Base-by-base conservation (phyloP, 2,113 vertebrate genomes). In the Grallaria varia region DNA sequence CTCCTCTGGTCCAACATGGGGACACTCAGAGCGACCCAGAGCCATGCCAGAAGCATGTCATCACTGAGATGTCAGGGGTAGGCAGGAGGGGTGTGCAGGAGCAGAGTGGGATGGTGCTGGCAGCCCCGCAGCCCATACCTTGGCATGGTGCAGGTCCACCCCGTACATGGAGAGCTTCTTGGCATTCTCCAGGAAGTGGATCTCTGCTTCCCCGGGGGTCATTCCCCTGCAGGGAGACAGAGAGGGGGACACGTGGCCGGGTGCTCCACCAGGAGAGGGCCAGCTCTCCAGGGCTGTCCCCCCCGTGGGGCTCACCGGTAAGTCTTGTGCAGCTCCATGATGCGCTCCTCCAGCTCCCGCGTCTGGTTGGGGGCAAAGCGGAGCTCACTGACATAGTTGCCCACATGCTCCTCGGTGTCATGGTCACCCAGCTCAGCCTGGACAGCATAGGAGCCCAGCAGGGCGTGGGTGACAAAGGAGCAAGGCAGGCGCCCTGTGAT, bases 121-220 rank as follows among this genome's bases (percentile, higher is more conserved):
- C 56, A 83, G 62, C 21, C 23, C n/a, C 45, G 22, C 0, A 2
- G n/a, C 14, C 45, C 4, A 1, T 98, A 99, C 99, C 99, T 99
- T 99, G 80, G 99, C 99, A 0, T 99, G 99, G 95, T 99, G 99
- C 67, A 99, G 98, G 97, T 99, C 99, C 35, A 99, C 99, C 37
- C 99, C 99, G 0, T 99, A 99, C 99, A 99, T 99, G 85, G 99
- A 99, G 58, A 99, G 98, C 96, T 99, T 99, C 98, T 99, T 99
- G 33, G 99, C 99, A 1, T 99, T 99, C 97, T 99, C 99, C 89
- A 99, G 98, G 94, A 99, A 99, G 96, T 99, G 99, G 83, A 99
- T 99, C 98, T 99, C 99, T 5, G 99, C 99, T 96, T 99, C 99
- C 63, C 99, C 99, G 1, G 99, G 99, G 45, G 98, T 99, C 99